Base-by-base conservation (phyloP, 1,140 invertebrate species). In the Eriocheir sinensis region DNA sequence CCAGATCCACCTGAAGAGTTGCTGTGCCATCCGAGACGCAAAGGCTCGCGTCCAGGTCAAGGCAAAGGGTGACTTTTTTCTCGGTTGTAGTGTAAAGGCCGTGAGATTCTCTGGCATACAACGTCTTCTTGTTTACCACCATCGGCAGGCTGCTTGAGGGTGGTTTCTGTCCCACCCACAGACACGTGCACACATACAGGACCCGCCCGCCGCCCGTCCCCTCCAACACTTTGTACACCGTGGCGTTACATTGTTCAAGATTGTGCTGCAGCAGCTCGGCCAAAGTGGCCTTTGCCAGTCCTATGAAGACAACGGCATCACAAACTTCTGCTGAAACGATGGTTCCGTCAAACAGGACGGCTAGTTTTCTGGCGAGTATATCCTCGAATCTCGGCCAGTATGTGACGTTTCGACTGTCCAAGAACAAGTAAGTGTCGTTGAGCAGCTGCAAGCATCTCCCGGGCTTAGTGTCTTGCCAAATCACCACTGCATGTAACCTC, bases 151-250 rank as follows among this genome's bases (percentile, higher is more conserved):
- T 21, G n/a, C 36, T 12, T 38, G 36, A 34, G 15, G 30, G 0
- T 8, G 89, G 89, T 48, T 6, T 90, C 15, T 34, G 30, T 72
- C 89, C 89, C 15, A 36, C 38, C 89, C 89, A 90, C 0, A 90
- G 48, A 90, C 89, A 90, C 6, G 89, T 72, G 44, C 89, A 90
- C 27, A 90, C 89, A 60, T 90, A 90, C 27, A 27, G 32, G 8
- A 90, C 32, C 27, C 48, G 53, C 3, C 89, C 89, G 38, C 0
- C n/a, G 15, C 17, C 30, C 15, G 53, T 60, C 17, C 89, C 89
- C 36, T 90, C 36, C 72, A 90, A 36, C 72, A 90, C 36, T 15
- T 72, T 60, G 30, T 72, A 90, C 9, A 90, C 89, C 3, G 48
- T 90, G 12, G 53, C 89, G 38, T 72, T 72, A 34, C 60, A 32